Evolutionary conservation across 1,140 invertebrate genomes (phyloP), one percentile per base, ranked within the genome.

Genomic region (Drosophila sp.): DNA sequence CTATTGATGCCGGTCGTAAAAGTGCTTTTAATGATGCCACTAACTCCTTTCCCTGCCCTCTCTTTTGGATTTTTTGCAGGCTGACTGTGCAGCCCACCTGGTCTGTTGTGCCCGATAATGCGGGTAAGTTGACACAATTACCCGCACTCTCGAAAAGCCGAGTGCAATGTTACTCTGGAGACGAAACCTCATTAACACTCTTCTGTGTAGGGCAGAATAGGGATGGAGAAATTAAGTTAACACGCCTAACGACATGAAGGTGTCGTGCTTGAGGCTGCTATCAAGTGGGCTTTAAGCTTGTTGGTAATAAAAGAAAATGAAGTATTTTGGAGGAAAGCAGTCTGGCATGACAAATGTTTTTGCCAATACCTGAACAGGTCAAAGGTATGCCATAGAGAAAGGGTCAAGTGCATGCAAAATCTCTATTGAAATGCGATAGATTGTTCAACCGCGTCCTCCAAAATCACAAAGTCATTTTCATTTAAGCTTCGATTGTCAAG

Each of bases 111-210:
- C 27, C 50, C 57, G 65, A 60, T 76, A 66, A 66, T 76, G 73
- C 57, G 65, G 72, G 68, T 76, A 81, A 80, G 78, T 63, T 81
- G 78, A 79, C 72, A 80, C 77, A 80, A 80, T 79, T 75, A 79
- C 73, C 64, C 71, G 58, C 58, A 71, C 64, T 68, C 63, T 55
- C 70, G 57, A 5, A 41, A 41, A 33, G 3, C 29, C 57, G 40
- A 33, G 69, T 57, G 56, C 65, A 56, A 66, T 56, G 69, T 70
- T 66, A 78, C 63, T 80, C 72, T 60, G 66, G 74, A 72, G 67
- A 63, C 64, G 32, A 58, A 66, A 76, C 60, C 78, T 80, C 78
- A 80, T 80, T 80, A 80, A 76, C 72, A 80, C 78, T 72, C 80
- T 54, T 75, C 10, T 60, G 55, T 11, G 6, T n/a, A 11, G 44